Conservation (phyloP, 2,797 vertebrate genomes). For the Etheostoma nigrum region DNA sequence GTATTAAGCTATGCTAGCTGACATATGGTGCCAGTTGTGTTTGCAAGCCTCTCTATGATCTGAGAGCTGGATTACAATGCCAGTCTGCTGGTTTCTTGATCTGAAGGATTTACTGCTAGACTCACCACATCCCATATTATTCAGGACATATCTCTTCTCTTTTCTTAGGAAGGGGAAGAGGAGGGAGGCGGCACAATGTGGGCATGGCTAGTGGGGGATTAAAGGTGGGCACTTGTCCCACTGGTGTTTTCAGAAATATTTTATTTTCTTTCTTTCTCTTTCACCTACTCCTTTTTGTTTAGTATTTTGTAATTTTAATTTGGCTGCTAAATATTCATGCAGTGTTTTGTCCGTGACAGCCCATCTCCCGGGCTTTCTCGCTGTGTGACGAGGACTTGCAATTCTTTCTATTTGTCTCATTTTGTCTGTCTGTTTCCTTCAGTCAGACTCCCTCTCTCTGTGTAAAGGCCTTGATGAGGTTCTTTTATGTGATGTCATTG, state of each 20-base stretch:
- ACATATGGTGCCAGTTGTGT: constrained; percentile 30
- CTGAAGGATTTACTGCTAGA: constrained; percentile 58
- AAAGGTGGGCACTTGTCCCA: constrained; percentile 76
- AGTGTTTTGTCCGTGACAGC: constrained; percentile 84
- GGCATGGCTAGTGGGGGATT: constrained; percentile 62
- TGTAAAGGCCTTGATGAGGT: constrained; percentile 42
- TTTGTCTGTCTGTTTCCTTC: constrained; percentile 68
- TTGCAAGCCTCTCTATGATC: constrained; percentile 53
- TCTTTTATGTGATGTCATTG: constrained; percentile 72
- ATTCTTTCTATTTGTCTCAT: constrained; percentile 72
- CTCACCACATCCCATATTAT: constrained; percentile 70
- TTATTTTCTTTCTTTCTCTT: constrained; percentile 67
- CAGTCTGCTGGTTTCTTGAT: constrained; percentile 68
- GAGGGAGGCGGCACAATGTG: constrained; percentile 44
- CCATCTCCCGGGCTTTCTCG: constrained; percentile 78
- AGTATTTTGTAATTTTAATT: constrained; percentile 85
- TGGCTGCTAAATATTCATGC: constrained; percentile 85
- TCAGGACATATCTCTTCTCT: constrained; percentile 64
- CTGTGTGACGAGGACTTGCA: constrained; percentile 73
- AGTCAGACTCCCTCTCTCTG: constrained; percentile 43
- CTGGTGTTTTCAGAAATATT: constrained; percentile 80
- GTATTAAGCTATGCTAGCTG: constrained; percentile 24
- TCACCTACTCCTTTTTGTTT: constrained; percentile 75
- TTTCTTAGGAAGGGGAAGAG: constrained; percentile 49
- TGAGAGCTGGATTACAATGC: constrained; percentile 45